Base-by-base conservation (phyloP, 2,113 vertebrate genomes). In the Tragelaphus imberbis region DNA sequence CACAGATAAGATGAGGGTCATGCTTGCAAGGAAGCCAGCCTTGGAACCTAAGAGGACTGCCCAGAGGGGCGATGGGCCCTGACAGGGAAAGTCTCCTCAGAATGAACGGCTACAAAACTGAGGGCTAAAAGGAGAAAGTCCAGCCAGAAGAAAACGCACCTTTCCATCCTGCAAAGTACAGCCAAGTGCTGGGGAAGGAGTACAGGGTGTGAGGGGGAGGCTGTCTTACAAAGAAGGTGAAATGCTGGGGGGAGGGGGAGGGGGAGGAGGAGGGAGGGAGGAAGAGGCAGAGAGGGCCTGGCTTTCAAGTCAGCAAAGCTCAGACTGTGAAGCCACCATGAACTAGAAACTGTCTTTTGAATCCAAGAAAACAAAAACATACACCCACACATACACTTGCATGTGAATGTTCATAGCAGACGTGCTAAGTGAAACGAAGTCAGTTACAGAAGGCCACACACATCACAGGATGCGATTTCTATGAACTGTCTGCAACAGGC, bases 381-480 rank as follows among this genome's bases (percentile, higher is more conserved):
- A 65, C 68, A 8, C 14, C 53, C 59, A 36, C 5, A 9, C 44
- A 19, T 14, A n/a, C 28, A 30, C 44, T 2, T 30, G 25, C 1
- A 7, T 5, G 19, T 0, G 0, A 47, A 23, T 9, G 23, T 13
- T 36, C 53, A 44, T 0, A 16, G 84, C 11, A 28, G 23, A 47
- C 7, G 3, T 27, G 61, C 59, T 55, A 10, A 61, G 36, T 14
- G 53, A 51, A 23, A 30, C 6, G 27, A 59, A 25, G 40, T 7
- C 55, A 30, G 51, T 36, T 6, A 85, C 16, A 3, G 17, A 75
- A 58, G 77, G 25, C 7, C 15, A 30, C 2, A 0, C 17, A 0
- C 17, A 13, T 4, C 14, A 2, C 3, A 14, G 5, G 51, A 23
- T 1, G 33, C 33, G 8, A 7, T 2, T 51, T 19, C 3, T 0